Evolutionary conservation across 2,888 invertebrate genomes (phyloP).

Genomic region (Nomada ferruginata): DNA sequence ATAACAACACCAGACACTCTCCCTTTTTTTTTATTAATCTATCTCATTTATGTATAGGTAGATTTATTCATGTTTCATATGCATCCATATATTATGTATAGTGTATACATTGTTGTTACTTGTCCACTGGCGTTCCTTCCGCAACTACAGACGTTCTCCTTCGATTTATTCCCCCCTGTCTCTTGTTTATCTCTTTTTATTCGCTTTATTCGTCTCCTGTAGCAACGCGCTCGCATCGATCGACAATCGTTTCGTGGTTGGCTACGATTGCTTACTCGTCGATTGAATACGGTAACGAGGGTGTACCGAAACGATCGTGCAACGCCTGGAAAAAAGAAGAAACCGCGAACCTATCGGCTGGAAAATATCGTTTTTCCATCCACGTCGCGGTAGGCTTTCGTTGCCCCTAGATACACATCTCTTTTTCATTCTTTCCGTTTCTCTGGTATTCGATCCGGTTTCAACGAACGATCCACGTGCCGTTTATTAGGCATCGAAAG

Average conservation of each 20-base stretch:
- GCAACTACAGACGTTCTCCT: constrained; percentile 50
- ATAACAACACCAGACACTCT: constrained; percentile 69
- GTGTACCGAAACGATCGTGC: constrained; percentile 1
- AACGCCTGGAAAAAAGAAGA: constrained; percentile 2
- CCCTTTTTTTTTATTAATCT: constrained; percentile 80
- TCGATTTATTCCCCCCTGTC: constrained; percentile 4
- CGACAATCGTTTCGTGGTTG: constrained; percentile 24
- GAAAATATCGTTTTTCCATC: constrained; percentile 1
- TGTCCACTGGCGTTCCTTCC: constrained; percentile 69
- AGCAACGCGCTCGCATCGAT: constrained; percentile 13
- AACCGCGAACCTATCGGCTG: constrained; percentile 16
- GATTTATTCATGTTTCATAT: constrained; percentile 74
- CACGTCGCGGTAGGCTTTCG: constrained; percentile 9
- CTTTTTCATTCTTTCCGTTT: neutral
- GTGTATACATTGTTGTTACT: constrained; percentile 76
- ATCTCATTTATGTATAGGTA: constrained; percentile 78
- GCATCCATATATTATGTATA: constrained; percentile 76
- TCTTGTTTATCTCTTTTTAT: constrained; percentile 3
- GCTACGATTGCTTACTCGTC: neutral
- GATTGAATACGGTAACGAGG: constrained; percentile 9
- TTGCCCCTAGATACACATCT: neutral
- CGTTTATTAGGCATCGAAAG: neutral
- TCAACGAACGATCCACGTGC: constrained; percentile 8
- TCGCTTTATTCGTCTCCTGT: neutral
- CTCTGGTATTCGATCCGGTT: neutral